Percentiles rank a stretch among this genome's conserved stretches.
Conservation (phyloP, 2,797 vertebrate species). For the Leucoraja ocellata region DNA sequence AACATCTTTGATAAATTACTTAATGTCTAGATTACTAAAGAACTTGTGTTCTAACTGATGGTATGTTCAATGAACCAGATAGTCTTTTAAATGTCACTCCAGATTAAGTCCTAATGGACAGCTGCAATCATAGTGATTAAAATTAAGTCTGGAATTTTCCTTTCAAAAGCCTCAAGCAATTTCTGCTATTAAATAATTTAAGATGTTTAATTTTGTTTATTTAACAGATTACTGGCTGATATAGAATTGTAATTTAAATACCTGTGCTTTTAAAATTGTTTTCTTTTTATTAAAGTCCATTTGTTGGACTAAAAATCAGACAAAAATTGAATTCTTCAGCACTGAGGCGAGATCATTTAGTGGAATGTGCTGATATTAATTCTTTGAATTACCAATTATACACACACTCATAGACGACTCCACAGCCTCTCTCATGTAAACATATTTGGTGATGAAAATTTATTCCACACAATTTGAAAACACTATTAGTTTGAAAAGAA, state of each 20-base stretch:
- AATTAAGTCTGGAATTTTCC: conserved; percentile 18
- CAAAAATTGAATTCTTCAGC: neutral
- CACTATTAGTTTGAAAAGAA: neutral
- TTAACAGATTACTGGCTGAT: neutral
- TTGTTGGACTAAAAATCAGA: neutral
- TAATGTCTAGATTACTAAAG: conserved; percentile 46
- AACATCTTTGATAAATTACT: conserved; percentile 39
- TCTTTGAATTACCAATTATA: neutral
- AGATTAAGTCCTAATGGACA: conserved; percentile 21
- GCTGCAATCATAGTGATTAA: neutral
- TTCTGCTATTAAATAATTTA: neutral
- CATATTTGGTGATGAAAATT: neutral
- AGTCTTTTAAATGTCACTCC: conserved; percentile 42
- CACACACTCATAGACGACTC: neutral
- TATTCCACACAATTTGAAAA: neutral
- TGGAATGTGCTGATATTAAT: neutral
- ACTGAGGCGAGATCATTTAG: neutral
- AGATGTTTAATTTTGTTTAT: neutral
- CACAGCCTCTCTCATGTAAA: neutral
- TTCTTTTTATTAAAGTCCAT: neutral
- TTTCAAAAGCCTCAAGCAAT: neutral
- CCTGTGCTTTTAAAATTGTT: neutral
- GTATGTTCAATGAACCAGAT: conserved; percentile 44
- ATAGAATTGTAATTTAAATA: neutral
- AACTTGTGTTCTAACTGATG: conserved; percentile 46